Percentiles rank a stretch among this genome's conserved stretches.
Evolutionary conservation across 2,797 vertebrate species (phyloP).

Genomic region (Chiroxiphia lanceolata): DNA sequence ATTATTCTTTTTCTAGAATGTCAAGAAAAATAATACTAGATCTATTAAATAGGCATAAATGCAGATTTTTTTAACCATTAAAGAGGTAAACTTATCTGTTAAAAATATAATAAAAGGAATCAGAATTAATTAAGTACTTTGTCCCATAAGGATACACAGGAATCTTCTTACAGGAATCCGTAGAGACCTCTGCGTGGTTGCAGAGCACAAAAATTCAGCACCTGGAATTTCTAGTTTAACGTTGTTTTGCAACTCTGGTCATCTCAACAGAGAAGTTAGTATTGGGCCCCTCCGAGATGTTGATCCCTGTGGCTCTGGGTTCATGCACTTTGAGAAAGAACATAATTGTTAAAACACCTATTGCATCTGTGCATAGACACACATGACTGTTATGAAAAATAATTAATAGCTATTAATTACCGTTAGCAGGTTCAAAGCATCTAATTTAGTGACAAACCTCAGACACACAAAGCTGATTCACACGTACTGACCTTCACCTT

Average conservation of each 20-base stretch:
- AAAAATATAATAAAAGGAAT: neutral
- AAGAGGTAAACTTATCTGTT: neutral
- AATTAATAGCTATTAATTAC: neutral
- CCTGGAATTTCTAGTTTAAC: neutral
- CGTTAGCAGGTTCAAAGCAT: neutral
- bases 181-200: rapidly evolving
- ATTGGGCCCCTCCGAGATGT: neutral
- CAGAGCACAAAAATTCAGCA: neutral
- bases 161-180: neutral
- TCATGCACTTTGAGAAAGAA: neutral
- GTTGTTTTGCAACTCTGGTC: neutral
- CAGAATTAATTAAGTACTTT: neutral
- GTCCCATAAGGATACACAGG: neutral
- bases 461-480: neutral
- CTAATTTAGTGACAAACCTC: neutral
- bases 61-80: neutral
- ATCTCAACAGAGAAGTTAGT: neutral
- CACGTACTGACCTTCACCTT: neutral
- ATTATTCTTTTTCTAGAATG: neutral
- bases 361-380: neutral
- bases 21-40: neutral
- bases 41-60: neutral
- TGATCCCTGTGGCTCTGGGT: neutral
- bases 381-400: neutral
- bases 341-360: neutral